Percentiles rank a stretch among this genome's conserved stretches.
These are phyloP conservation scores for Scomber scombrus DNA, from an alignment of 2,113 vertebrate genomes.

Conservation along the genomic window DNA sequence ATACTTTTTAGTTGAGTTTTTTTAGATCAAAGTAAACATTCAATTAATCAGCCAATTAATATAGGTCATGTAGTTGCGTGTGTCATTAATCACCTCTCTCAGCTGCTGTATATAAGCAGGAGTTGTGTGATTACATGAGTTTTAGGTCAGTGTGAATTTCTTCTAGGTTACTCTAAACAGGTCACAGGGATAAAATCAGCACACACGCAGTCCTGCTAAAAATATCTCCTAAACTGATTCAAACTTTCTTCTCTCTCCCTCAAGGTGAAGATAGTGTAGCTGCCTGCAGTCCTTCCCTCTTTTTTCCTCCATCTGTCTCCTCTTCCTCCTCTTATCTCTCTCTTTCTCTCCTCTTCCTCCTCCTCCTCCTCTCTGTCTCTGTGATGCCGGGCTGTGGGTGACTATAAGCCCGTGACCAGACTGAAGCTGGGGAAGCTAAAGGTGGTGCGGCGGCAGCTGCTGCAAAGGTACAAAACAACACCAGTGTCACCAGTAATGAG, in stretches of 20 bases:
- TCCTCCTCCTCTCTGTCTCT: constrained; percentile 17
- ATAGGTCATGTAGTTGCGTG: neutral
- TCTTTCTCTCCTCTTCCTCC: neutral
- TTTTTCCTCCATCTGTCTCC: neutral
- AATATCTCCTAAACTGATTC: constrained; percentile 18
- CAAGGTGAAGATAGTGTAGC: constrained; percentile 30
- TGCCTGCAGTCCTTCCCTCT: neutral
- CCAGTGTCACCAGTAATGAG: neutral
- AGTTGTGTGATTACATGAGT: neutral
- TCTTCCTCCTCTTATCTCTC: neutral
- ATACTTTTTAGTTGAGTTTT: too few species aligned
- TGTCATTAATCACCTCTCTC: too few species aligned
- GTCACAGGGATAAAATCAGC: constrained; percentile 22
- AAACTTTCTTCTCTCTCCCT: constrained; percentile 17
- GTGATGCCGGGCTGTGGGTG: constrained; percentile 80
- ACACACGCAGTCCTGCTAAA: constrained; percentile 24
- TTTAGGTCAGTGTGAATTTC: constrained; percentile 40
- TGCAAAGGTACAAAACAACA: constrained; percentile 83
- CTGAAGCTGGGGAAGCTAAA: constrained; percentile 89
- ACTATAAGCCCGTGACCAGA: constrained; percentile 79
- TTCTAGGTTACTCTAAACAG: constrained; percentile 45
- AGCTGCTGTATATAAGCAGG: too few species aligned
- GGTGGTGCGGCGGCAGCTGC: constrained; percentile 86
- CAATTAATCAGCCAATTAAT: neutral
- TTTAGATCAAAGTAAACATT: too few species aligned